phyloP scores from a whole-genome alignment of 1,140 invertebrate species.

The Rhopalosiphum padi region DNA sequence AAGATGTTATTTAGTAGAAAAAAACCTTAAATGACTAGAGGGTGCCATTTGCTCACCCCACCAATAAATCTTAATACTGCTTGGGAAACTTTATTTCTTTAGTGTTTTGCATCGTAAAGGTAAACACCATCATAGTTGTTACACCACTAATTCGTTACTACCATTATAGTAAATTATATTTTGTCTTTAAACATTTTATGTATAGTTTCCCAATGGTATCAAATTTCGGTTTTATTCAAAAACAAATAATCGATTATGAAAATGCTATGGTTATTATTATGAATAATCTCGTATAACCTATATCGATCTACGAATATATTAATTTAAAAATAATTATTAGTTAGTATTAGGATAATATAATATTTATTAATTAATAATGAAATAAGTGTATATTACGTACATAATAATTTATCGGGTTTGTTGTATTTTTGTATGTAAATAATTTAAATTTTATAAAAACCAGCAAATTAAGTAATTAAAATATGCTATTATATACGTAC shows the following conservation, averaged over 20 bases:
- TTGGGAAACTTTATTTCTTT: conserved; percentile 3
- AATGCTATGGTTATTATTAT: not conserved
- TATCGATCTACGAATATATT: not conserved
- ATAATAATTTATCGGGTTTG: not conserved
- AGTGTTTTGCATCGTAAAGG: not conserved
- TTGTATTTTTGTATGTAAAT: not conserved
- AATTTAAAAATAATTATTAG: not conserved
- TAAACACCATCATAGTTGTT: not conserved
- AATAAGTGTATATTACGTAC: not conserved
- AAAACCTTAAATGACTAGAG: not conserved
- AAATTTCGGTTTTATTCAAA: not conserved
- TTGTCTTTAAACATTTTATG: not conserved
- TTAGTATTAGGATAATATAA: not conserved
- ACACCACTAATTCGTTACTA: not conserved
- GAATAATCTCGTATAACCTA: not conserved
- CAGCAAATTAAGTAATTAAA: not conserved
- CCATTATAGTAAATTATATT: not conserved
- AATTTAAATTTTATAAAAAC: not conserved
- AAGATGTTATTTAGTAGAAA: not conserved
- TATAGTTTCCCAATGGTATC: not conserved
- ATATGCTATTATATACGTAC: not conserved
- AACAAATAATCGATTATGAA: not conserved
- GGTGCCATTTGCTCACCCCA: not conserved
- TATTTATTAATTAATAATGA: not conserved
- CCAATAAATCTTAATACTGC: conserved; percentile 39